Percentiles rank a stretch among this genome's conserved stretches.
Evolutionary conservation across 2,888 invertebrate species (phyloP).

Genomic region (Petrophora chlorosata): DNA sequence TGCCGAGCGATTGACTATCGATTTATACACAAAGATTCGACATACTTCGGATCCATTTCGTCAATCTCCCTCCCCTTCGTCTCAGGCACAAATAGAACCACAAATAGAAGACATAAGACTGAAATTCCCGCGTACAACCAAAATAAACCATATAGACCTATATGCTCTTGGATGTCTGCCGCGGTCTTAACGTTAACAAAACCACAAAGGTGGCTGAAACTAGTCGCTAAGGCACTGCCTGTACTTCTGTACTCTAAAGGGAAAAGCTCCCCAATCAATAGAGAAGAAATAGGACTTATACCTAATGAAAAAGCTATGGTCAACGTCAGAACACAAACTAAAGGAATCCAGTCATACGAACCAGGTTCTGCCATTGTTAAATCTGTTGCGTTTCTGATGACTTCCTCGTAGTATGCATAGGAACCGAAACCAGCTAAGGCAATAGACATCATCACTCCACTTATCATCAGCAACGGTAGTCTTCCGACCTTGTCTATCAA

Average conservation of each 20-base stretch:
- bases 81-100: slow-evolving; percentile 93
- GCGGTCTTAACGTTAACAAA: slow-evolving; percentile 93
- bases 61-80: slow-evolving; percentile 95
- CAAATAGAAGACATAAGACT: slow-evolving; percentile 91
- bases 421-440: slow-evolving; percentile 93
- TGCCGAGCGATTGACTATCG: slow-evolving; percentile 61
- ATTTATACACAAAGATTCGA: slow-evolving; percentile 81
- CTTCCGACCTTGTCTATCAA: slow-evolving; percentile 94
- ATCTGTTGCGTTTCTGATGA: slow-evolving; percentile 69
- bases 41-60: slow-evolving; percentile 91
- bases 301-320: slow-evolving; percentile 93
- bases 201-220: slow-evolving; percentile 93
- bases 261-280: slow-evolving; percentile 88
- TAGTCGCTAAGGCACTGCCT: slow-evolving; percentile 88
- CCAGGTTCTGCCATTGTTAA: slow-evolving; percentile 68
- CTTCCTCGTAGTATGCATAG: slow-evolving; percentile 91
- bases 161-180: slow-evolving; percentile 88
- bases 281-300: slow-evolving; percentile 89
- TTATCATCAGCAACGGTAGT: slow-evolving; percentile 91
- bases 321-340: slow-evolving; percentile 91
- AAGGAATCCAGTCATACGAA: slow-evolving; percentile 91
- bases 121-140: slow-evolving; percentile 94
- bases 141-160: slow-evolving; percentile 92
- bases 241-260: slow-evolving; percentile 88
- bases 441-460: slow-evolving; percentile 92